These are phyloP conservation scores for Sardina pilchardus DNA, from an alignment of 2,113 vertebrate species.

Conservation along the genomic window DNA sequence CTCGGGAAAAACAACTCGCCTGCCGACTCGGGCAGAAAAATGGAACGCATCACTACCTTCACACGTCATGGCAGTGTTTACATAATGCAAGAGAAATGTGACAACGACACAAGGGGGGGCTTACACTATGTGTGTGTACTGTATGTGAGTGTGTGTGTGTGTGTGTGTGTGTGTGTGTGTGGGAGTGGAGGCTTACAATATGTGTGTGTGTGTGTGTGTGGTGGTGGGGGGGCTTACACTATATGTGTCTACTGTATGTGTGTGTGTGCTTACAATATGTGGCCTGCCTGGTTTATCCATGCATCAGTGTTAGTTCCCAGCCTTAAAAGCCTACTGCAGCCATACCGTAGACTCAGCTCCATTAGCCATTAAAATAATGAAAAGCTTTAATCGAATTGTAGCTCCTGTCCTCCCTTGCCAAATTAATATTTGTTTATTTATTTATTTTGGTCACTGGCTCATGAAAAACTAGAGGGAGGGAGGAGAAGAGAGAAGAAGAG, in stretches of 20 bases:
- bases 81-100: too few relatives aligned
- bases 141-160: too few relatives aligned
- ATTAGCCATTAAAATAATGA: constrained; percentile 62
- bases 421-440: constrained; percentile 27
- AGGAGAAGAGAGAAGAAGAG: not conserved
- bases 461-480: not conserved
- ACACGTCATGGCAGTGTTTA: too few relatives aligned
- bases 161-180: too few relatives aligned
- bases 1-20: too few relatives aligned
- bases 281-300: constrained; percentile 12
- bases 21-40: too few relatives aligned
- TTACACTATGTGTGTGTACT: too few relatives aligned
- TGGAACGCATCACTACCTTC: too few relatives aligned
- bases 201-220: not conserved
- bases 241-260: too few relatives aligned
- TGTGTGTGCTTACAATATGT: not conserved
- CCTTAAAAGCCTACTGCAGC: constrained; percentile 29
- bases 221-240: too few relatives aligned
- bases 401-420: constrained; percentile 15
- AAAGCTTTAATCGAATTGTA: constrained; percentile 47
- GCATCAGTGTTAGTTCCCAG: not conserved
- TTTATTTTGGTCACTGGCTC: constrained; percentile 27
- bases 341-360: constrained; percentile 39
- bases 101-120: too few relatives aligned
- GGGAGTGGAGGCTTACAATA: too few relatives aligned